Percentiles rank a stretch among this genome's conserved stretches.
These are phyloP conservation scores for Druon quercuslanigerum DNA, from an alignment of 1,140 invertebrate species.

Conservation along the genomic window DNA sequence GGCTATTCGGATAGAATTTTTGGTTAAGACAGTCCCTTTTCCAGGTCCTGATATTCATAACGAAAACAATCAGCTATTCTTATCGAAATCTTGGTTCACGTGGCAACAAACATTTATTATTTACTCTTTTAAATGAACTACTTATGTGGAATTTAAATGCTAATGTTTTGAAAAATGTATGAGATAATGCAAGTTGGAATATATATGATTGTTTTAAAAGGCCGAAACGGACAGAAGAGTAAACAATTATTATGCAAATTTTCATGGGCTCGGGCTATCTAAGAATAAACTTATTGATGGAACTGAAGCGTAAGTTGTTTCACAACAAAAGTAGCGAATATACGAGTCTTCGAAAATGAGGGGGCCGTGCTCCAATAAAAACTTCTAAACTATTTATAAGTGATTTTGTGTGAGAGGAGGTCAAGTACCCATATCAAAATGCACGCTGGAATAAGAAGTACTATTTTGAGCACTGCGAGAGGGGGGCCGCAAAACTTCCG, in stretches of 20 bases:
- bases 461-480: conserved; percentile 60
- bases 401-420: neutral
- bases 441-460: conserved; percentile 69
- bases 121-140: too few species aligned
- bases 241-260: conserved; percentile 16
- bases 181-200: neutral
- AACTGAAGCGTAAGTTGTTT: neutral
- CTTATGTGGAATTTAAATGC: too few species aligned
- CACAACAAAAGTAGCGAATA: conserved; percentile 3
- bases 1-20: too few species aligned
- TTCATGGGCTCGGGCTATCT: conserved; percentile 1
- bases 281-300: conserved; percentile 14
- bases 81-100: too few species aligned
- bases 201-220: neutral
- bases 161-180: neutral
- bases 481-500: conserved; percentile 53
- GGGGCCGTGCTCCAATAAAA: neutral
- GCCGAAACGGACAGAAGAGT: neutral
- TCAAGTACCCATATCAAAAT: conserved; percentile 50
- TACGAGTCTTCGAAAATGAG: neutral
- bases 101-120: too few species aligned
- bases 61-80: too few species aligned
- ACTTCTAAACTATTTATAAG: neutral
- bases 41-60: too few species aligned
- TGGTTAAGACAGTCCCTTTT: too few species aligned